Conservation (phyloP, 2,888 invertebrate genomes). For the Caenorhabditis sp. region DNA sequence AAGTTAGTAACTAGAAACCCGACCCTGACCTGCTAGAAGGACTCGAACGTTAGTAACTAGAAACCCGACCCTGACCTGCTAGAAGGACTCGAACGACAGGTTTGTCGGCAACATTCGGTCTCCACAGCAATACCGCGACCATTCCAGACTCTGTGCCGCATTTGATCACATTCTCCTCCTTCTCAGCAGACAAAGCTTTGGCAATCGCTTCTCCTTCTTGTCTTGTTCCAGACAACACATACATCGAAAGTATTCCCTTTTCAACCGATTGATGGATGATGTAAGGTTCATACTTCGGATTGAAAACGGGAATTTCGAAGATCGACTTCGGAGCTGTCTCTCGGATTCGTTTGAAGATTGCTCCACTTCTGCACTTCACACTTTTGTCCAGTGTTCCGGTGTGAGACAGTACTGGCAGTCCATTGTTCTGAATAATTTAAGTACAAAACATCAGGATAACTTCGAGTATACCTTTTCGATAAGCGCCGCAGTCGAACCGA, state of each 20-base stretch:
- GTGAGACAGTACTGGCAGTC: constrained; percentile 31
- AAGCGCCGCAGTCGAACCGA: constrained; percentile 22
- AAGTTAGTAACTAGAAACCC: background rate
- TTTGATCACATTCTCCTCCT: constrained; percentile 48
- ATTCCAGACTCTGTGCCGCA: constrained; percentile 43
- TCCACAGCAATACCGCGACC: constrained; percentile 58
- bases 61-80: constrained; percentile 21
- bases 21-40: constrained; percentile 24
- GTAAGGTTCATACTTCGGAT: constrained; percentile 40
- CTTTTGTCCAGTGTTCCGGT: constrained; percentile 14
- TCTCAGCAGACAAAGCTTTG: constrained; percentile 53
- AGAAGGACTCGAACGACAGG: constrained; percentile 49
- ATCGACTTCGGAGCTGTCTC: constrained; percentile 4
- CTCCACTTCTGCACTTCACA: constrained; percentile 27
- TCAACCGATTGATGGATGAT: constrained; percentile 35
- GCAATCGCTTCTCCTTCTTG: constrained; percentile 59
- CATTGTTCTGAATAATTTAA: constrained; percentile 8
- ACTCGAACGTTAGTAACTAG: background rate
- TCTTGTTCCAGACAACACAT: constrained; percentile 62
- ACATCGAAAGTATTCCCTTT: constrained; percentile 58
- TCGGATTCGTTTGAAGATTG: constrained; percentile 34
- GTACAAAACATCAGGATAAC: background rate
- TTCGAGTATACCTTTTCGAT: constrained; percentile 11
- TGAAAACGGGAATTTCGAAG: constrained; percentile 15
- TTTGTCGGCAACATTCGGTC: constrained; percentile 37